Evolutionary conservation across 2,113 vertebrate species (phyloP), one percentile per base, ranked within the genome.

Genomic region (Garra rufa): DNA sequence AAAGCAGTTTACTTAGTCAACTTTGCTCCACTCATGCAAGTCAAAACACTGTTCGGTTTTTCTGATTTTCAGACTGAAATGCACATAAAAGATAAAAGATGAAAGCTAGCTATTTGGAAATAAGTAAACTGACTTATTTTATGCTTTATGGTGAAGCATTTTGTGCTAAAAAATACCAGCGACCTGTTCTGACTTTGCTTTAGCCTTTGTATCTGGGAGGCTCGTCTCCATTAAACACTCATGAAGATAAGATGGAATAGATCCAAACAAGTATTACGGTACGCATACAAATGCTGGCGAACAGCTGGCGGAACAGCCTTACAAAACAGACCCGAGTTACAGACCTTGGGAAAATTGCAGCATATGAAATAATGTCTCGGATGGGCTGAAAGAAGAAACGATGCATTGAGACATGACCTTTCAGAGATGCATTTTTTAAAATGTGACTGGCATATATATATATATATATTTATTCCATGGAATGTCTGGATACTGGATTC

Each of bases 241-340:
- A 50, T 19, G 14, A 75, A 75, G 44, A 75, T 50, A 8, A 75
- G 71, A 74, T 74, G 71, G 73, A 50, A 28, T 26, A 44, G 44
- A 17, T 75, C 73, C 73, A 75, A 75, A 28, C 73, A 50, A 75
- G 44, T 30, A 26, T 75, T 30, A 26, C 4, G 24, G 14, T 9
- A 17, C 1, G 71, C 44, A 75, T 75, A 75, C 15, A 28, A 75
- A 75, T 75, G 21, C 4, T 14, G 24, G 24, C 0, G 0, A 14
- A 19, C 71, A 48, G n/a, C 43, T 48, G 24, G 7, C 8, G 9
- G 3, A 75, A 46, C 24, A 50, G 17, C 14, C 71, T 74, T 74
- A 48, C n/a, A 48, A 74, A 74, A 19, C 19, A 55, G 52, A 52
- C 50, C 13, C 7, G 41, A 9, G 14, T 24, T 73, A 8, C 6